Conservation (phyloP, 2,888 invertebrate genomes). For the Venusia cambrica region DNA sequence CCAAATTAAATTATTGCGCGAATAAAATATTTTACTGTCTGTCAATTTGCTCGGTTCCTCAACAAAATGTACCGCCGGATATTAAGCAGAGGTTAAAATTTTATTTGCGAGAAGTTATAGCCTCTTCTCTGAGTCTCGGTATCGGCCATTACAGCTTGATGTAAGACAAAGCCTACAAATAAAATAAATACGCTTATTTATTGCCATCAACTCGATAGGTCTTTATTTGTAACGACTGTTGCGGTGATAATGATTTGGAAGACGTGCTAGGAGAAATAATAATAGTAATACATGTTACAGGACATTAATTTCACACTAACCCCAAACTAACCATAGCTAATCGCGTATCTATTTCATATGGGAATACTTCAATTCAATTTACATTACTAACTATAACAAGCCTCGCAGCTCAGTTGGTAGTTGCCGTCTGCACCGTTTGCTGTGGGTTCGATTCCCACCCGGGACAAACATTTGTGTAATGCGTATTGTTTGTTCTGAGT, state of each 20-base stretch:
- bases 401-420: no score
- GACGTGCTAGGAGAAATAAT: no score
- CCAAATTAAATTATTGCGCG: conserved; percentile 76
- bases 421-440: no score
- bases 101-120: conserved; percentile 72
- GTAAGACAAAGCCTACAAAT: conserved; percentile 69
- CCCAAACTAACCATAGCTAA: no score
- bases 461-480: no score
- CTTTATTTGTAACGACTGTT: conserved; percentile 34
- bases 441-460: no score
- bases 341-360: no score
- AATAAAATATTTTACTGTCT: conserved; percentile 80
- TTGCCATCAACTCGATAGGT: conserved; percentile 41
- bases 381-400: no score
- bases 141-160: conserved; percentile 57
- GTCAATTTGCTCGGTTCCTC: conserved; percentile 66
- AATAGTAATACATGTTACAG: no score
- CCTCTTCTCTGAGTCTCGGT: conserved; percentile 51
- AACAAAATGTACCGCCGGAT: conserved; percentile 59
- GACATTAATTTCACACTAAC: no score
- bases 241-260: conserved; percentile 19
- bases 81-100: conserved; percentile 79
- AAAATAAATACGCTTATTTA: conserved; percentile 63
- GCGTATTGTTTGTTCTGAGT: no score
- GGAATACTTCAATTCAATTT: no score